Conservation (phyloP, 2,888 invertebrate species). For the Augiades crinisus region DNA sequence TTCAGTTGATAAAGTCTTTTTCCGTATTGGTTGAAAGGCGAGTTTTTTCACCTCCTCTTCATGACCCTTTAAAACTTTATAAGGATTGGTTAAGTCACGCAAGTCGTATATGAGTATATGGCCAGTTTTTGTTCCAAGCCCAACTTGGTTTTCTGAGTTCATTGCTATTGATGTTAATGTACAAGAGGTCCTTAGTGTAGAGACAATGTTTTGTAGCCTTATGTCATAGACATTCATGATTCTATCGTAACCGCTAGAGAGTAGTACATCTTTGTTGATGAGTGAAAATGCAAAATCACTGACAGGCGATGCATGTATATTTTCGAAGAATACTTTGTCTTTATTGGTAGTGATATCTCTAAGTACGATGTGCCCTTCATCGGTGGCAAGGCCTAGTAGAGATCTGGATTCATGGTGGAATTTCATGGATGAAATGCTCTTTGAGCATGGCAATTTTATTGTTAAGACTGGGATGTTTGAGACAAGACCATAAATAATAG, state of each 20-base stretch:
- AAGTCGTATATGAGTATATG: constrained; percentile 77
- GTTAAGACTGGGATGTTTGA: constrained; percentile 71
- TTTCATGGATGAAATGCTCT: constrained; percentile 70
- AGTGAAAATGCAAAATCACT: constrained; percentile 80
- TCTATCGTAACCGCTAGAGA: constrained; percentile 80
- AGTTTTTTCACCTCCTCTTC: constrained; percentile 71
- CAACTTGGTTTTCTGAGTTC: constrained; percentile 72
- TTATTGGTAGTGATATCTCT: constrained; percentile 70
- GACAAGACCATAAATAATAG: constrained; percentile 71
- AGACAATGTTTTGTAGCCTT: constrained; percentile 69
- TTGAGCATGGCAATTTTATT: constrained; percentile 63
- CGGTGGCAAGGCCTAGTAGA: constrained; percentile 71
- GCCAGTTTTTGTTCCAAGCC: constrained; percentile 80
- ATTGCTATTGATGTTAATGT: constrained; percentile 65
- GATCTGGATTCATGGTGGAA: constrained; percentile 73
- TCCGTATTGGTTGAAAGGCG: constrained; percentile 66
- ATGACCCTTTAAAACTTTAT: constrained; percentile 73
- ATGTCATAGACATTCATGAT: constrained; percentile 80
- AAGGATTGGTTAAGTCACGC: constrained; percentile 70
- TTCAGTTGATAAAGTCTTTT: constrained; percentile 55
- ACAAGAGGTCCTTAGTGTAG: constrained; percentile 60
- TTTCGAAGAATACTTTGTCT: constrained; percentile 70
- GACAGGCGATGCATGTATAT: constrained; percentile 80
- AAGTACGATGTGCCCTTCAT: constrained; percentile 71
- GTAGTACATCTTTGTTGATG: constrained; percentile 76